These are phyloP conservation scores for Tridacna gigas DNA, from an alignment of 2,888 invertebrate species.

Conservation along the genomic window DNA sequence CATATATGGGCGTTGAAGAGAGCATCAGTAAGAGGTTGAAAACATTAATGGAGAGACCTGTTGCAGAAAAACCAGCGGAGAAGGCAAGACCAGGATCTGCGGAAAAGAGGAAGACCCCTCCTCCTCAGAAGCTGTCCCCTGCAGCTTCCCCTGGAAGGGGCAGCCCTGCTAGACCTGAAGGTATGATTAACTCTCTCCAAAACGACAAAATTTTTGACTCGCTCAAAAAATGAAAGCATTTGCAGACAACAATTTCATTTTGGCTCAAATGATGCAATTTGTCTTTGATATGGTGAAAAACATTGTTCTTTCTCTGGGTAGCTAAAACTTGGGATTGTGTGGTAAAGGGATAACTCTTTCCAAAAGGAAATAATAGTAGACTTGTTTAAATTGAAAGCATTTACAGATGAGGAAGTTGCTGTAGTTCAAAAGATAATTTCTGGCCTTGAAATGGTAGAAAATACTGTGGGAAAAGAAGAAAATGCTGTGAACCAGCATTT, in stretches of 20 bases:
- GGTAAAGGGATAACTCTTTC: too few species aligned
- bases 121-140: conserved; percentile 56
- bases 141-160: conserved; percentile 46
- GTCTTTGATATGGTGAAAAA: neutral
- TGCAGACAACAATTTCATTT: too few species aligned
- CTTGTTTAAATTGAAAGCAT: too few species aligned
- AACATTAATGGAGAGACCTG: conserved; percentile 56
- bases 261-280: too few species aligned
- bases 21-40: conserved; percentile 78
- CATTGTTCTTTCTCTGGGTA: too few species aligned
- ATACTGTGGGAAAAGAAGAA: too few species aligned
- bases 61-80: conserved; percentile 33
- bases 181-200: conserved; percentile 14
- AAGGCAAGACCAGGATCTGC: conserved; percentile 47
- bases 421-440: too few species aligned
- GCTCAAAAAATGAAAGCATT: neutral
- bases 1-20: conserved; percentile 80
- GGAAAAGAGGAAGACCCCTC: conserved; percentile 48
- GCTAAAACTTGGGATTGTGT: too few species aligned
- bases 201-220: neutral
- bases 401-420: too few species aligned
- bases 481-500: too few species aligned
- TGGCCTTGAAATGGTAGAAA: too few species aligned
- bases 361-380: too few species aligned
- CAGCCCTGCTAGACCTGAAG: conserved; percentile 60